Percentiles rank a stretch among this genome's conserved stretches.
These are phyloP conservation scores for Grallaria varia DNA, from an alignment of 2,113 vertebrate species.

Conservation along the genomic window DNA sequence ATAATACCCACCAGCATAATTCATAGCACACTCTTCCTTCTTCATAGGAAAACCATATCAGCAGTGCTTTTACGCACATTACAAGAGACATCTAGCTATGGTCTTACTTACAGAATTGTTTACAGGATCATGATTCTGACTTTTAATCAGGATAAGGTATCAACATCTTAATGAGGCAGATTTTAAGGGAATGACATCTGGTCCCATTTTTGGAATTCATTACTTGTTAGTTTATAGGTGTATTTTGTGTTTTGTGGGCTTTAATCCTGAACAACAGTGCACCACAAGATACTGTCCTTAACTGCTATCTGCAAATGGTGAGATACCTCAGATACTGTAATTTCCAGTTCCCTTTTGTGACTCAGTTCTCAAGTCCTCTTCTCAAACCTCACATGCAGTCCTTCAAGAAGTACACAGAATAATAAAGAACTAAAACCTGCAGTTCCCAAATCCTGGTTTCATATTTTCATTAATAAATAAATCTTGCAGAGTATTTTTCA, in stretches of 20 bases:
- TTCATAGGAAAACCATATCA: not conserved
- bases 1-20: not conserved
- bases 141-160: not conserved
- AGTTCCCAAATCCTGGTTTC: not conserved
- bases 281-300: not conserved
- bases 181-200: not conserved
- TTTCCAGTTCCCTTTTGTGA: not conserved
- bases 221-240: not conserved
- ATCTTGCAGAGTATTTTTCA: not conserved
- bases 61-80: accelerated
- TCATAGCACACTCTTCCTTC: not conserved
- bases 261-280: not conserved
- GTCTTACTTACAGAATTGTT: not conserved
- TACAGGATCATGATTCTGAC: not conserved
- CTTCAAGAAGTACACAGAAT: not conserved
- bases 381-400: not conserved
- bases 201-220: not conserved
- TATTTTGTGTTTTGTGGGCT: not conserved
- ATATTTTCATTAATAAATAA: not conserved
- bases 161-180: not conserved
- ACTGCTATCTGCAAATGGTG: not conserved
- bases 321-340: not conserved
- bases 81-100: not conserved
- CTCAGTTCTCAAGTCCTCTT: not conserved
- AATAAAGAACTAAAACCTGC: not conserved